These are phyloP conservation scores for Anorthoa munda DNA, from an alignment of 2,888 invertebrate genomes.

Conservation along the genomic window DNA sequence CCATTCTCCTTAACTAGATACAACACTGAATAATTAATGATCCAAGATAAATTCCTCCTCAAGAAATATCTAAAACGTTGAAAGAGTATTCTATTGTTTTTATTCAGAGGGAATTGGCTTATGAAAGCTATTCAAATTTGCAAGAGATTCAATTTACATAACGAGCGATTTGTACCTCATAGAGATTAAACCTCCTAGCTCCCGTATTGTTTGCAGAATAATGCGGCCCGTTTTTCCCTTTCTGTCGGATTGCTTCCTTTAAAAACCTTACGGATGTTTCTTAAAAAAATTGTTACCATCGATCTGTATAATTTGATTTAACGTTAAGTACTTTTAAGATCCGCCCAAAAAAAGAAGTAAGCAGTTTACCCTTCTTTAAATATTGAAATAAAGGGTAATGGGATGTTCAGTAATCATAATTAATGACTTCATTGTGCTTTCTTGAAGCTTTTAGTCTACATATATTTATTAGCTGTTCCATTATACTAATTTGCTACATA, in stretches of 20 bases:
- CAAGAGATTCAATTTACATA: conserved; percentile 90
- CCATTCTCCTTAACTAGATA: conserved; percentile 65
- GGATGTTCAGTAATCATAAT: conserved; percentile 31
- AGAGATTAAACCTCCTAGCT: conserved; percentile 83
- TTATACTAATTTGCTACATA: conserved; percentile 34
- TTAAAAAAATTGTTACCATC: conserved; percentile 72
- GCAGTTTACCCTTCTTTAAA: conserved; percentile 40
- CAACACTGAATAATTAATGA: conserved; percentile 76
- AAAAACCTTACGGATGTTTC: conserved; percentile 67
- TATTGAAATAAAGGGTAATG: conserved; percentile 32
- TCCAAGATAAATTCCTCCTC: conserved; percentile 75
- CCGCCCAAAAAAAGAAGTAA: conserved; percentile 23
- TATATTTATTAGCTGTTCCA: conserved; percentile 15
- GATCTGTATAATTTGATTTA: conserved; percentile 69
- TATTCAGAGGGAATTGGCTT: conserved; percentile 87
- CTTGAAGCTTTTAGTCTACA: conserved; percentile 27
- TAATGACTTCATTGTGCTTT: conserved; percentile 24
- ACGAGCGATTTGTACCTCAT: conserved; percentile 89
- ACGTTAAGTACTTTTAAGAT: conserved; percentile 44
- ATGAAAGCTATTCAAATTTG: conserved; percentile 89
- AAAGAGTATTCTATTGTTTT: conserved; percentile 86
- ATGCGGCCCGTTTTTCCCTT: conserved; percentile 74
- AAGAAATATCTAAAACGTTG: conserved; percentile 78
- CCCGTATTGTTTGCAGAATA: conserved; percentile 79
- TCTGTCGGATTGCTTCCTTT: conserved; percentile 73